These are phyloP conservation scores for Erinaceus europaeus DNA, from an alignment of 2,113 vertebrate genomes.

Conservation along the genomic window DNA sequence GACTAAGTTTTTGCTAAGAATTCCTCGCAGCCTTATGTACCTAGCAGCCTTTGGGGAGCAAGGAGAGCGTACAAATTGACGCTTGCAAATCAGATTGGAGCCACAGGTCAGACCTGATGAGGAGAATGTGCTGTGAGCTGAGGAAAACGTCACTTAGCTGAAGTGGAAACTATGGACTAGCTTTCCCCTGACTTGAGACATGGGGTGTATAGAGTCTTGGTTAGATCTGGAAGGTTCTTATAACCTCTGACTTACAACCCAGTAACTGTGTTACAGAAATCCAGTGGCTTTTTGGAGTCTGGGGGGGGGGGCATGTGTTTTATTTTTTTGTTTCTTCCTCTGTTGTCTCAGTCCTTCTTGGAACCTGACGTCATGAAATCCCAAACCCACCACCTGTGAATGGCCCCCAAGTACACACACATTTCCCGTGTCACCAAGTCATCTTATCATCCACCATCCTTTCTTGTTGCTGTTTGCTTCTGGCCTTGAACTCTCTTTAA, in stretches of 20 bases:
- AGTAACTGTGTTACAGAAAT: not conserved
- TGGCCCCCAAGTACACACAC: not conserved
- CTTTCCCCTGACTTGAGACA: not conserved
- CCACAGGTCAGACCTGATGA: not conserved
- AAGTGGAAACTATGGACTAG: not conserved
- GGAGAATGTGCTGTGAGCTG: not conserved
- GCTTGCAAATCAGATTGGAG: not conserved
- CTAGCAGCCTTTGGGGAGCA: not conserved
- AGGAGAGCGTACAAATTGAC: not conserved
- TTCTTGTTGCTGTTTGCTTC: slow-evolving; percentile 70
- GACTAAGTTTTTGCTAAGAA: not conserved
- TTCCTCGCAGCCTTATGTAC: not conserved
- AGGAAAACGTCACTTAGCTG: not conserved
- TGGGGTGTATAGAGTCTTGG: not conserved
- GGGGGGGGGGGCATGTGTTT: too few relatives aligned
- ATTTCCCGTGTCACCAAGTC: not conserved
- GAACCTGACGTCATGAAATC: not conserved
- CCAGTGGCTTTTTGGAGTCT: not conserved
- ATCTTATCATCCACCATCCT: slow-evolving; percentile 62
- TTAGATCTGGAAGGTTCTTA: not conserved
- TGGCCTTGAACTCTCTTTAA: too few relatives aligned
- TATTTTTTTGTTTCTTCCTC: too few relatives aligned
- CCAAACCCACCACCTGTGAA: not conserved
- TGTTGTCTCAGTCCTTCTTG: not conserved
- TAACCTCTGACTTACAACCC: not conserved